A percentile compares a stretch with the other conserved stretches of the same genome.
phyloP scores from a whole-genome alignment of 2,888 invertebrate species.

The Vandiemenella viatica region DNA sequence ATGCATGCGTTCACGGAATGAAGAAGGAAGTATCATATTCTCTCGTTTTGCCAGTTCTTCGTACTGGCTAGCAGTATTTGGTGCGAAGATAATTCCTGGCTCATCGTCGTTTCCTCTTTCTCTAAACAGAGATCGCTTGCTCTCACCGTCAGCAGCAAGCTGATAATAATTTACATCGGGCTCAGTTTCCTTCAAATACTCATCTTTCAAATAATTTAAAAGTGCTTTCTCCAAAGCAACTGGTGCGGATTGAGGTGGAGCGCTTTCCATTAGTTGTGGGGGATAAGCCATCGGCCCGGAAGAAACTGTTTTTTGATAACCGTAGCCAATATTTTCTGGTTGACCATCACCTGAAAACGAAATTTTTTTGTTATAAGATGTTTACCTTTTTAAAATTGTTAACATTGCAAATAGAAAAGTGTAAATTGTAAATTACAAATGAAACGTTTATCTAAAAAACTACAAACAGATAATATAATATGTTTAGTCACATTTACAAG shows the following conservation, averaged over 20 bases:
- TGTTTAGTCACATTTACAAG: too few relatives aligned
- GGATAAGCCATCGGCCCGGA: not conserved
- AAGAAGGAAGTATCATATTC: constrained; percentile 24
- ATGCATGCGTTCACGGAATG: constrained; percentile 35
- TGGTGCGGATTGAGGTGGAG: not conserved
- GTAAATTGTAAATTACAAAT: not conserved
- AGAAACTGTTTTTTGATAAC: constrained; percentile 24
- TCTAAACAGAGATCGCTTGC: constrained; percentile 21
- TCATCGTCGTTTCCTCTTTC: constrained; percentile 16
- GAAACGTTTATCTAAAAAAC: too few relatives aligned
- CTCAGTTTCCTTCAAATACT: constrained; percentile 4
- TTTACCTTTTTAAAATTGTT: not conserved
- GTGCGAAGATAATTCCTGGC: too few relatives aligned
- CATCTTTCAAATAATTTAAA: constrained; percentile 17
- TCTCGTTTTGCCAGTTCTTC: constrained; percentile 25
- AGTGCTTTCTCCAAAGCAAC: constrained; percentile 17
- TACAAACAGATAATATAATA: too few relatives aligned
- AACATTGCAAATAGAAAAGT: not conserved
- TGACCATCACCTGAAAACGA: constrained; percentile 29
- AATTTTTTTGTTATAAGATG: not conserved
- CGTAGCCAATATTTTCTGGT: constrained; percentile 30
- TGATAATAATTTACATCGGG: constrained; percentile 7
- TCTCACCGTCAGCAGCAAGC: constrained; percentile 4
- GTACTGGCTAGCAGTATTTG: too few relatives aligned
- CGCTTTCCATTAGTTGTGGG: not conserved